Evolutionary conservation across 2,888 invertebrate genomes (phyloP).

Genomic region (Gastrophysa polygoni): DNA sequence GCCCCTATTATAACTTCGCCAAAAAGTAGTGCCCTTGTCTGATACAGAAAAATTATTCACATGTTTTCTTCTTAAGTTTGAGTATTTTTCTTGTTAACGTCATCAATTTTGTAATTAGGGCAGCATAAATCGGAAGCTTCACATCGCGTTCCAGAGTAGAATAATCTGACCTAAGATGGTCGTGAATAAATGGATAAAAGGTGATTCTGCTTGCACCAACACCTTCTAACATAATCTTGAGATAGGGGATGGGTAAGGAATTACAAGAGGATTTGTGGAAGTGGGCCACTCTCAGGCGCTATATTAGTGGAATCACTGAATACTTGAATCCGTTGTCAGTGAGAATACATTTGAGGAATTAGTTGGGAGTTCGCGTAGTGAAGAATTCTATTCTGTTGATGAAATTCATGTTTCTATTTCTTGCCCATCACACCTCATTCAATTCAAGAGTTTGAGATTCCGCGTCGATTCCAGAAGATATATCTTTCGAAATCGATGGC

Average conservation of each 20-base stretch:
- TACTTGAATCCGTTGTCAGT: background rate
- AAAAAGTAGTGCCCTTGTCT: no score
- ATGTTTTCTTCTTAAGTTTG: no score
- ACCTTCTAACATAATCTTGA: slow-evolving; percentile 24
- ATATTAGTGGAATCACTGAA: background rate
- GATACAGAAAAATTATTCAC: no score
- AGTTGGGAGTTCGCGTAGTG: background rate
- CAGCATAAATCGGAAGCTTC: background rate
- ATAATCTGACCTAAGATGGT: slow-evolving; percentile 21
- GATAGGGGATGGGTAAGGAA: slow-evolving; percentile 27
- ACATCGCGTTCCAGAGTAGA: slow-evolving; percentile 11
- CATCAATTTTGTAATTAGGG: background rate
- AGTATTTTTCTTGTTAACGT: slow-evolving; percentile 8
- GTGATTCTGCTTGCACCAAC: slow-evolving; percentile 28
- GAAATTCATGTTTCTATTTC: no score
- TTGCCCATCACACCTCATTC: no score
- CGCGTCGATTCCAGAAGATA: background rate
- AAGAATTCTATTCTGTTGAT: no score
- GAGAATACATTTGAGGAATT: background rate
- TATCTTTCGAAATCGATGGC: no score
- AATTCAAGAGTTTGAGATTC: no score
- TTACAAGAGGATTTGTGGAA: slow-evolving; percentile 25
- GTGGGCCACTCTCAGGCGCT: background rate
- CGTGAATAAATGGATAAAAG: slow-evolving; percentile 27
- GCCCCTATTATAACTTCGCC: no score